phyloP scores from a whole-genome alignment of 2,113 vertebrate species.

The Cettia cetti region DNA sequence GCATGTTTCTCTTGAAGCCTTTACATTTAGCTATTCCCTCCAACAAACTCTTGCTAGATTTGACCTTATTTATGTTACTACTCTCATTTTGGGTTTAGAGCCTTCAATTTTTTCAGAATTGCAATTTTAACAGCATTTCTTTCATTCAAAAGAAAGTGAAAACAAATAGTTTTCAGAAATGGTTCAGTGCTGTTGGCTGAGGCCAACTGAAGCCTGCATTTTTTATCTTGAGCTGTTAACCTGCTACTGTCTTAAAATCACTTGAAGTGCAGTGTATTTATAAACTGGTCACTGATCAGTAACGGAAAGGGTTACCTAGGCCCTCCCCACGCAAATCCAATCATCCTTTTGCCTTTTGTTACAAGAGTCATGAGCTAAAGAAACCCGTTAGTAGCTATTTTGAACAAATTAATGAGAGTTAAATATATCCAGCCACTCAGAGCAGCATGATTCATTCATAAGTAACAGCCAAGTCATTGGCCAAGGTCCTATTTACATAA shows the following conservation, averaged over 20 bases:
- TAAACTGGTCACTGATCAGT: neutral
- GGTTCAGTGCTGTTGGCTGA: neutral
- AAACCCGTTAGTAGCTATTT: slow-evolving; percentile 38
- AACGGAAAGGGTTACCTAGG: neutral
- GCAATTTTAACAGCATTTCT: neutral
- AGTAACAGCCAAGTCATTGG: slow-evolving; percentile 17
- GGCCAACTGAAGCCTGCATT: neutral
- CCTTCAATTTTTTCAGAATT: slow-evolving; percentile 10
- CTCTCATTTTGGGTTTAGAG: neutral
- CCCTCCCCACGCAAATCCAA: neutral
- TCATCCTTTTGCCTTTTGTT: slow-evolving; percentile 1
- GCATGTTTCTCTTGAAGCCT: neutral
- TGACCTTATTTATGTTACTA: neutral
- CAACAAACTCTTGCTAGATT: neutral
- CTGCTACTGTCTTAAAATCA: neutral
- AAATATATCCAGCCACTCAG: slow-evolving; percentile 39
- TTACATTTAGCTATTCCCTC: neutral
- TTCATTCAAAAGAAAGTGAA: slow-evolving; percentile 26
- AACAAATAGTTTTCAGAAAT: slow-evolving; percentile 33
- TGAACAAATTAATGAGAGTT: slow-evolving; percentile 41
- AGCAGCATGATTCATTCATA: slow-evolving; percentile 47
- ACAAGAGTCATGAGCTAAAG: slow-evolving; percentile 18
- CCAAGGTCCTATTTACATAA: slow-evolving; percentile 19
- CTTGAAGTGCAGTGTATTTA: neutral
- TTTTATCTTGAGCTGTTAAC: slow-evolving; percentile 10